Base-by-base conservation (phyloP, 2,797 vertebrate species). In the Euthynnus affinis region DNA sequence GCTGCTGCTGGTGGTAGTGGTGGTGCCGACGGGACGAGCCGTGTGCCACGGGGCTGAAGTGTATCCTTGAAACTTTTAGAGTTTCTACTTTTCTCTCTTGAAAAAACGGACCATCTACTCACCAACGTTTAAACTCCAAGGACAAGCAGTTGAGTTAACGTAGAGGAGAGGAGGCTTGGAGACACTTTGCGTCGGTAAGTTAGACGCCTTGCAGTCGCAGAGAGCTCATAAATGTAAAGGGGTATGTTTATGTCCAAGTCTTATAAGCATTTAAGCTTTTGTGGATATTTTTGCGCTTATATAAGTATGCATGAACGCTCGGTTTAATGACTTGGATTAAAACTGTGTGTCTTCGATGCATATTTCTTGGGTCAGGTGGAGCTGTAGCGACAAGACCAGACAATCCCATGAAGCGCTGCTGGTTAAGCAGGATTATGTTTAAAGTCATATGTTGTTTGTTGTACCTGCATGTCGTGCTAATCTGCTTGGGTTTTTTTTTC, bases 361-460 rank as follows among this genome's bases (percentile, higher is more conserved):
- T 58, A 8, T 55, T 17, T 64, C 7, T 64, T 27, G 69, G 76
- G 76, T 87, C 88, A 88, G 84, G 80, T 85, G 76, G 74, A 69
- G 67, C 74, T 42, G 78, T 83, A 20, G 84, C 25, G 82, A 65
- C 0, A 82, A 66, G 85, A 88, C 75, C 37, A 75, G 82, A 83
- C 88, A 87, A 89, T 92, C 92, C 65, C 68, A 76, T 88, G 88
- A 91, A 92, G 88, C 76, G 88, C 83, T 83, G 87, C 90, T 84
- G 78, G 34, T 80, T 90, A 83, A 91, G 0, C 25, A 3, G 88
- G 91, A 91, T 92, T 88, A 93, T 60, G 71, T 14, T 88, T 86
- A 87, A 90, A 91, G 78, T 90, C 88, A 53, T 74, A 67, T 78
- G 84, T 64, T 76, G 84, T 83, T 83, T 76, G 79, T 83, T 40